These are phyloP conservation scores for Melanotaenia duboulayi DNA, from an alignment of 2,113 vertebrate species.

Conservation along the genomic window DNA sequence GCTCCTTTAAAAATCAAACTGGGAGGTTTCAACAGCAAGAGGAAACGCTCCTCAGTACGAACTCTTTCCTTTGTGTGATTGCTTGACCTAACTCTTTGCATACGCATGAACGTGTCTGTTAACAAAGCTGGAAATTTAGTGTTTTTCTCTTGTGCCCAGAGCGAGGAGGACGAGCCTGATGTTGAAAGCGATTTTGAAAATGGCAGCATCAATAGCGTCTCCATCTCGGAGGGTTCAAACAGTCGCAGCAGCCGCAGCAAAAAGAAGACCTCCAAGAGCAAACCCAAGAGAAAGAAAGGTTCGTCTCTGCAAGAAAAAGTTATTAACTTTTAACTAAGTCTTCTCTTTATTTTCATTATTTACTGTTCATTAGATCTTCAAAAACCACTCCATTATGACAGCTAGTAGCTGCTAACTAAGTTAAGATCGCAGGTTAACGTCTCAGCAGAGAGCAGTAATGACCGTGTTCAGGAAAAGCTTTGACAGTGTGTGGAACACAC, in stretches of 20 bases:
- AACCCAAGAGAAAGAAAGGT: conserved; percentile 99
- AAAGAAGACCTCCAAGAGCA: conserved; percentile 90
- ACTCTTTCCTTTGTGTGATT: not conserved
- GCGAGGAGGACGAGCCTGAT: conserved; percentile 96
- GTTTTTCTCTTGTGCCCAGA: conserved; percentile 76
- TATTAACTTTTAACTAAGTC: too few relatives aligned
- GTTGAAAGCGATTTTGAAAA: conserved; percentile 97
- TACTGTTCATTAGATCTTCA: not conserved
- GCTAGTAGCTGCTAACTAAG: not conserved
- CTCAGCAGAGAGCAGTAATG: conserved; percentile 5
- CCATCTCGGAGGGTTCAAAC: conserved; percentile 96
- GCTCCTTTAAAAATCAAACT: conserved; percentile 98
- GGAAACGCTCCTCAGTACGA: conserved; percentile 96
- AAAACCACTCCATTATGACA: not conserved
- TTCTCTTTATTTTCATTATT: not conserved
- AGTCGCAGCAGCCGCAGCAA: conserved; percentile 94
- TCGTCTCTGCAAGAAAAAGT: not conserved
- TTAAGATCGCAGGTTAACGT: not conserved
- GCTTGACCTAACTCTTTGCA: not conserved
- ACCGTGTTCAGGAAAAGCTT: conserved; percentile 1
- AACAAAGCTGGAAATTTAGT: fast-evolving
- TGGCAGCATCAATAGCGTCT: conserved; percentile 96
- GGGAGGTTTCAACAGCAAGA: conserved; percentile 96
- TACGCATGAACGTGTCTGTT: too few relatives aligned
- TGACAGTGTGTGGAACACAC: not conserved